A percentile compares a stretch with the other conserved stretches of the same genome.
Evolutionary conservation across 2,888 invertebrate species (phyloP).

Genomic region (Trissonchulus latispiculum): DNA sequence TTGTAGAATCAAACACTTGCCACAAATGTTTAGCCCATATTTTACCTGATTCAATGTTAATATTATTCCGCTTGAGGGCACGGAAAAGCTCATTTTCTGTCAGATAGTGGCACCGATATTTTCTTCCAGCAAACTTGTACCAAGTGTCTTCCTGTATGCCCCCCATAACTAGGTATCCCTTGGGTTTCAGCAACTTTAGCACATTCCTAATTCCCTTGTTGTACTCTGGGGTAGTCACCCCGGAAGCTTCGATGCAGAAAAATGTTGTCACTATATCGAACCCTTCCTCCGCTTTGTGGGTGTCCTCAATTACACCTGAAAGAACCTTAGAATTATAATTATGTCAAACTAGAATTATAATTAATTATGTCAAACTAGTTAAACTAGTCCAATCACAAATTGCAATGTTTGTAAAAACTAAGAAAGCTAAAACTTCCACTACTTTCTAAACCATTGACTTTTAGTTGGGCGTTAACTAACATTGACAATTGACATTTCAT

Average conservation of each 20-base stretch:
- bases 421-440: too few relatives aligned
- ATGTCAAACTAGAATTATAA: too few relatives aligned
- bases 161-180: constrained; percentile 36
- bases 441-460: too few relatives aligned
- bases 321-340: too few relatives aligned
- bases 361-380: too few relatives aligned
- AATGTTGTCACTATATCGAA: constrained; percentile 35
- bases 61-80: not conserved
- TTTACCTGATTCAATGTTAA: not conserved
- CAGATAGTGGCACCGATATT: constrained; percentile 38
- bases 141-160: constrained; percentile 40
- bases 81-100: constrained; percentile 28
- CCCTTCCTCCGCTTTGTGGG: not conserved
- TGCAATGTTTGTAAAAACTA: too few relatives aligned
- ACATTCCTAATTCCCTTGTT: constrained; percentile 31
- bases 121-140: constrained; percentile 38
- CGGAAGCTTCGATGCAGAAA: constrained; percentile 41
- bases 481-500: too few relatives aligned
- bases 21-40: too few relatives aligned
- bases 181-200: constrained; percentile 29
- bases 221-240: constrained; percentile 35
- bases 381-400: too few relatives aligned
- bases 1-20: too few relatives aligned
- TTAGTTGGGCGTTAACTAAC: too few relatives aligned
- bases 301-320: not conserved